Evolutionary conservation across 1,140 invertebrate genomes (phyloP).

Genomic region (Brachionus koreanus): DNA sequence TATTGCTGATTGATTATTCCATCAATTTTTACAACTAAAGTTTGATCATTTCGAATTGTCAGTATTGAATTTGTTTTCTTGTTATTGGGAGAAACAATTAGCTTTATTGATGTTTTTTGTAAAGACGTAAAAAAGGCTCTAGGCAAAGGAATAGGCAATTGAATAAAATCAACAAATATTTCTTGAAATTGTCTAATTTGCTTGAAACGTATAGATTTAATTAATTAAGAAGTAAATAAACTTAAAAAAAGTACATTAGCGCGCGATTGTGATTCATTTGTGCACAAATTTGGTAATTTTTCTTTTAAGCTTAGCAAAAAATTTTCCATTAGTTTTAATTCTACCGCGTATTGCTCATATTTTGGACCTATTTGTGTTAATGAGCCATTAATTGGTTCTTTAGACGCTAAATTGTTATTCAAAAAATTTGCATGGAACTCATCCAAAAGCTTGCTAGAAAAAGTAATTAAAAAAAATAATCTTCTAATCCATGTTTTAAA

Average conservation of each 20-base stretch:
- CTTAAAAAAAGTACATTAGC: not conserved
- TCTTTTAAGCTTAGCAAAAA: not conserved
- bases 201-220: not conserved
- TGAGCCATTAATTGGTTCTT: not conserved
- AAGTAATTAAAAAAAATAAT: not conserved
- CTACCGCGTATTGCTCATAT: not conserved
- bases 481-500: not conserved
- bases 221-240: not conserved
- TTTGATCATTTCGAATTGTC: slow-evolving; percentile 36
- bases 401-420: not conserved
- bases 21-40: slow-evolving; percentile 37
- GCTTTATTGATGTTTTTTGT: slow-evolving; percentile 31
- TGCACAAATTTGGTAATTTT: not conserved
- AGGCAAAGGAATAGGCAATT: slow-evolving; percentile 13
- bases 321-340: slow-evolving; percentile 14
- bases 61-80: slow-evolving; percentile 28
- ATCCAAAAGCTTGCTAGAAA: not conserved
- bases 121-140: slow-evolving; percentile 41
- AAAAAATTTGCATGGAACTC: slow-evolving; percentile 20
- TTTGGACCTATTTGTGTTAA: not conserved
- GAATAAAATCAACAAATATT: slow-evolving; percentile 37
- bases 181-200: slow-evolving; percentile 35
- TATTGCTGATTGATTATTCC: slow-evolving; percentile 38
- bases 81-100: slow-evolving; percentile 19
- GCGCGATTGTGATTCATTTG: not conserved